Evolutionary conservation across 2,113 vertebrate species (phyloP).

Genomic region (Dinomys branickii): DNA sequence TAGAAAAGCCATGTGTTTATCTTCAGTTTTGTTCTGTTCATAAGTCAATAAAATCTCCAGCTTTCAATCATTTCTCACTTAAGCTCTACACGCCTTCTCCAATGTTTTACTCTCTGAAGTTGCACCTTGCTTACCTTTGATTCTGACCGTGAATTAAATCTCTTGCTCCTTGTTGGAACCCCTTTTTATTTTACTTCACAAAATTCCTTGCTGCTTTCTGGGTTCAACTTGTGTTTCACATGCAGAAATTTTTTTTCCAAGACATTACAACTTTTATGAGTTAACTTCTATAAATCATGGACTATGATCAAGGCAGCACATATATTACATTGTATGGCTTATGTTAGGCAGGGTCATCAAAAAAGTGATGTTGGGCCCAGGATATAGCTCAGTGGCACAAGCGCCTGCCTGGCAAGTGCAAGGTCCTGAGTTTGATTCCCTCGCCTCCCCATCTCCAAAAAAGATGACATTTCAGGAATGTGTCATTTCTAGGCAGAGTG

Average conservation of each 20-base stretch:
- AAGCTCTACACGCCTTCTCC: neutral
- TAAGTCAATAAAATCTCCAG: neutral
- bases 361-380: neutral
- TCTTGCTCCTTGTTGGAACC: neutral
- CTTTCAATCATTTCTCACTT: neutral
- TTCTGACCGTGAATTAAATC: neutral
- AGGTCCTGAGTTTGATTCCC: too few relatives aligned
- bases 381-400: too few relatives aligned
- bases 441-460: too few relatives aligned
- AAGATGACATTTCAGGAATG: neutral
- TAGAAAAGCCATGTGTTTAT: neutral
- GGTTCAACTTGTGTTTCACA: neutral
- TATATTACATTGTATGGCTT: neutral
- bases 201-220: neutral
- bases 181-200: neutral
- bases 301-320: rapidly evolving
- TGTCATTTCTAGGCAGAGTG: neutral
- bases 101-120: neutral
- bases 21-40: neutral
- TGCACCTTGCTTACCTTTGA: neutral
- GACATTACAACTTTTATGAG: neutral
- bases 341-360: neutral
- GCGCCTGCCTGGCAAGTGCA: too few relatives aligned
- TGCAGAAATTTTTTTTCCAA: neutral
- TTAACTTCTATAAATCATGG: neutral